Evolutionary conservation across 1,140 invertebrate genomes (phyloP).

Genomic region (Orchesella cincta): DNA sequence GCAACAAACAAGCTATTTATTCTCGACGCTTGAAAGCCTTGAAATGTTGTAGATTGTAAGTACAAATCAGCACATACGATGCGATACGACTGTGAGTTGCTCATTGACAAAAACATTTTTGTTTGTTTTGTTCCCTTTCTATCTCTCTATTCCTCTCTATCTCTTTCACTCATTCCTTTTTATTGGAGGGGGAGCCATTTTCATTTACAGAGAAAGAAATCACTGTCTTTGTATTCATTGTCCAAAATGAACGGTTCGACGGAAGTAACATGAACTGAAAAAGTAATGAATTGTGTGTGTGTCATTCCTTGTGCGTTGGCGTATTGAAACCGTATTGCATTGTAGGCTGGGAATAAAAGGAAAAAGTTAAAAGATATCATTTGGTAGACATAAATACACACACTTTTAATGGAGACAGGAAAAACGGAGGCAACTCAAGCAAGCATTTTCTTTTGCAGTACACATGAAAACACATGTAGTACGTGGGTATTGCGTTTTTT

Average conservation of each 20-base stretch:
- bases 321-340: too few relatives aligned
- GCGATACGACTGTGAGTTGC: background rate
- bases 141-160: background rate
- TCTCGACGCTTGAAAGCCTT: background rate
- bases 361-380: too few relatives aligned
- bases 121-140: background rate
- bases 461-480: too few relatives aligned
- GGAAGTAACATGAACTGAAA: conserved; percentile 20
- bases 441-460: too few relatives aligned
- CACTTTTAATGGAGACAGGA: too few relatives aligned
- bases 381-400: too few relatives aligned
- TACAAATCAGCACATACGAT: background rate
- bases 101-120: conserved; percentile 3
- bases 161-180: background rate
- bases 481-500: too few relatives aligned
- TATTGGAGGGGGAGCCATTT: background rate
- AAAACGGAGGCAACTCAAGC: too few relatives aligned
- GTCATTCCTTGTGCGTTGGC: background rate
- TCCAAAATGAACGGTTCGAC: conserved; percentile 15
- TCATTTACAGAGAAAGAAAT: conserved; percentile 23
- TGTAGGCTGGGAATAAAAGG: too few relatives aligned
- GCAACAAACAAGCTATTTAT: conserved; percentile 9
- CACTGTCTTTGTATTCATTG: conserved; percentile 12
- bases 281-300: conserved; percentile 19
- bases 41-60: background rate